phyloP scores from a whole-genome alignment of 2,888 invertebrate species.

The Drosophila mercatorum region DNA sequence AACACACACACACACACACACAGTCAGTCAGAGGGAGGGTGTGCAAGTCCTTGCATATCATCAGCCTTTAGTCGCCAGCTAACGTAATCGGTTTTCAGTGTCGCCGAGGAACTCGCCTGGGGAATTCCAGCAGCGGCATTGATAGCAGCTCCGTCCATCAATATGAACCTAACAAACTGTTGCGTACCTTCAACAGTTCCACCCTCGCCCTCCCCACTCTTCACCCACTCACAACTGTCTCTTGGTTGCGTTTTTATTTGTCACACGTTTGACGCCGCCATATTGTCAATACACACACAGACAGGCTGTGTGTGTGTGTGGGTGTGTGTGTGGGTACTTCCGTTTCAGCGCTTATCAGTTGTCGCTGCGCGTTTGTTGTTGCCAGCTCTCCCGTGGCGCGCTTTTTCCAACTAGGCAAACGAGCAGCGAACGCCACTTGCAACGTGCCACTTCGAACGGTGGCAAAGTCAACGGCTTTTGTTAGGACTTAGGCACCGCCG shows the following conservation, averaged over 20 bases:
- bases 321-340: constrained; percentile 43
- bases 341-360: constrained; percentile 73
- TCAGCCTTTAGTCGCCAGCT: constrained; percentile 66
- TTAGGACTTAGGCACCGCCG: constrained; percentile 34
- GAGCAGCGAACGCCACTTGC: constrained; percentile 37
- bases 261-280: constrained; percentile 58
- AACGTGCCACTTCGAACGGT: constrained; percentile 46
- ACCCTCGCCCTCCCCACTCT: not conserved
- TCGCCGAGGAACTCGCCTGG: constrained; percentile 45
- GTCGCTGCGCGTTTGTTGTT: constrained; percentile 60
- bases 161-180: constrained; percentile 29
- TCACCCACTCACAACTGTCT: constrained; percentile 10
- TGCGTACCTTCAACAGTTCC: constrained; percentile 11
- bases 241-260: constrained; percentile 61
- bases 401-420: constrained; percentile 64
- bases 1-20: constrained; percentile 24
- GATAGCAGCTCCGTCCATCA: constrained; percentile 55
- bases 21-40: not conserved
- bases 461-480: constrained; percentile 67
- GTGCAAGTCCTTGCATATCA: constrained; percentile 71
- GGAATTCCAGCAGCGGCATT: constrained; percentile 71
- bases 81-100: constrained; percentile 76
- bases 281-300: constrained; percentile 47
- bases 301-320: constrained; percentile 8
- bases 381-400: constrained; percentile 62